A percentile compares a stretch with the other conserved stretches of the same genome.
Conservation (phyloP, 2,797 vertebrate genomes). For the Anableps anableps region DNA sequence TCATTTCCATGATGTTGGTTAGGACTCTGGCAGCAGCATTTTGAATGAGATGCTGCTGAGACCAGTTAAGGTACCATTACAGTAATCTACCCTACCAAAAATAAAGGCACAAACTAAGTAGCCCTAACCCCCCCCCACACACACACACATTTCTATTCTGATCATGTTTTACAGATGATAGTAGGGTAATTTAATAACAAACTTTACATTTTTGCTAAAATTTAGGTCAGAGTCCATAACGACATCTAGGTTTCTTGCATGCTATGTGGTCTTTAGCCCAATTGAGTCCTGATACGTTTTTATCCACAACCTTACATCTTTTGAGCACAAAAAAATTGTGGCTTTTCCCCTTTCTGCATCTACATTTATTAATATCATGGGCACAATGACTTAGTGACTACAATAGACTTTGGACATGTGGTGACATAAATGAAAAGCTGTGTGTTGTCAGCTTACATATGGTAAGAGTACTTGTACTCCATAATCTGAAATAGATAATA, state of each 20-base stretch:
- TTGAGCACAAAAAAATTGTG: background rate
- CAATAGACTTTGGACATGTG: background rate
- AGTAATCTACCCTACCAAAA: background rate
- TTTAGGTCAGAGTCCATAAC: background rate
- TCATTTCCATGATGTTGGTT: background rate
- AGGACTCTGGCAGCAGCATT: background rate
- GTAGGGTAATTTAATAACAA: background rate
- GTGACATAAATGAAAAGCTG: background rate
- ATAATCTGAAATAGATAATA: background rate
- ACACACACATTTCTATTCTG: background rate
- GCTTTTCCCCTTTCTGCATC: background rate
- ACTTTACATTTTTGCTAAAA: background rate
- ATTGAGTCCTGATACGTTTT: background rate
- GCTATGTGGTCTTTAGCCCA: background rate
- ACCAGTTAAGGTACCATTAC: background rate
- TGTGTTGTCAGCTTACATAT: background rate
- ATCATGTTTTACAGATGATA: background rate
- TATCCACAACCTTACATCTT: background rate
- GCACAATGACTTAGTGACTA: background rate
- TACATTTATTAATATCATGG: background rate
- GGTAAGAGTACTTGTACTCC: background rate
- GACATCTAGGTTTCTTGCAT: background rate
- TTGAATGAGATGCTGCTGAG: background rate
- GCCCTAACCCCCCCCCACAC: too few species aligned
- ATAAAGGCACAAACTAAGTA: background rate